Evolutionary conservation across 2,888 invertebrate genomes (phyloP).

Genomic region (Camponotus fellah): DNA sequence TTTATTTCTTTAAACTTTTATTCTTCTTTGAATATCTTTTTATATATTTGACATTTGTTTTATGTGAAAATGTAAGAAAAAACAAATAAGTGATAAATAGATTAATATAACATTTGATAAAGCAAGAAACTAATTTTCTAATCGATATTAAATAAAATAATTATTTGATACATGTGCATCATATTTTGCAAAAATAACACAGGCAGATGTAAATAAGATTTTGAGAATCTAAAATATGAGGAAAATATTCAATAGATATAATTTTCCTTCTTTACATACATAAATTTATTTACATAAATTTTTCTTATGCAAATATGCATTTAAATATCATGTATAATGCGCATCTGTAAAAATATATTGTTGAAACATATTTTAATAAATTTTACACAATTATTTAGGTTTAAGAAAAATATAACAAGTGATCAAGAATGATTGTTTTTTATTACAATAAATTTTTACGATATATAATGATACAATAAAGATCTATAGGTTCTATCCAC

Average conservation of each 20-base stretch:
- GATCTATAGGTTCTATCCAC: constrained; percentile 84
- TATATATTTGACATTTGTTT: background rate
- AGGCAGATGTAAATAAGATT: background rate
- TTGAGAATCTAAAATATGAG: background rate
- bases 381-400: background rate
- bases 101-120: background rate
- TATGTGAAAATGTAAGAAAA: background rate
- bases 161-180: background rate
- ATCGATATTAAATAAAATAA: background rate
- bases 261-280: background rate
- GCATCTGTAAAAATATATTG: background rate
- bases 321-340: background rate
- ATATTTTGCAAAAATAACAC: background rate
- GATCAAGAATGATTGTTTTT: constrained; percentile 74
- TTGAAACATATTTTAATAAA: background rate
- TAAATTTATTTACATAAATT: background rate
- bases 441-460: constrained; percentile 84
- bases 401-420: background rate
- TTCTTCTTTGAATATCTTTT: too few relatives aligned
- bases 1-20: too few relatives aligned
- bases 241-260: background rate
- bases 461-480: constrained; percentile 83
- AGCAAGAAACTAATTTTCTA: background rate
- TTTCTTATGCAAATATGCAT: background rate
- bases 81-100: background rate